Base-by-base conservation (phyloP, 2,888 invertebrate genomes). In the Cryptus viduatorius region DNA sequence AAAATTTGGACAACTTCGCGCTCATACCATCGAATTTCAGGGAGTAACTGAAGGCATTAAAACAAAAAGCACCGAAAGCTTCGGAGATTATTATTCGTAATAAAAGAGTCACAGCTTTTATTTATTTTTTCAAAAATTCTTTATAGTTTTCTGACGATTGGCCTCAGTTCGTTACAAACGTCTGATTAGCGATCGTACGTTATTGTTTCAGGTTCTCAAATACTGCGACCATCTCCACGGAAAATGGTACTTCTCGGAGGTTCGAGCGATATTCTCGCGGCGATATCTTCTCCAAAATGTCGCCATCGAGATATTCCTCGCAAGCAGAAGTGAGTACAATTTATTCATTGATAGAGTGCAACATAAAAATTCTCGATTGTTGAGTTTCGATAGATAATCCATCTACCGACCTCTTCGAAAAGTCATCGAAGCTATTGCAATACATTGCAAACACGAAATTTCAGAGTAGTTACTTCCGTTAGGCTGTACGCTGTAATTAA, bases 171-270 rank as follows among this genome's bases (percentile, higher is more conserved):
- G 14, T 50, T 4, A 16, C 50, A 44, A 75, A 19, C 10, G 50
- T 71, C 37, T n/a, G 59, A 76, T 16, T n/a, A 14, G 44, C 44
- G 5, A 44, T 44, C 53, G 53, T 71, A 0, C 84, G 79, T 89
- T 91, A 90, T 89, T 93, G 90, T 95, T 95, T 1, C 96, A 98
- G 98, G 97, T 98, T 76, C 94, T 99, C 89, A 98, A 98, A 92
- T 99, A 99, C 95, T 99, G 99, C 94, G 99, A 99, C 94, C 98
- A 99, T 94, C 96, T 99, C 68, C 99, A 99, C 94, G 99, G 99
- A 85, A 98, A 99, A 95, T 99, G 99, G 99, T 99, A 99, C 95
- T 99, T 99, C 95, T 98, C 98, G 89, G 99, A 99, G 95, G 98
- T 99, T 87, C 96, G 99, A 12, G 99, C 99, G 84, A 99, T 99